phyloP scores from a whole-genome alignment of 2,888 invertebrate species.

The Gerris lacustris region DNA sequence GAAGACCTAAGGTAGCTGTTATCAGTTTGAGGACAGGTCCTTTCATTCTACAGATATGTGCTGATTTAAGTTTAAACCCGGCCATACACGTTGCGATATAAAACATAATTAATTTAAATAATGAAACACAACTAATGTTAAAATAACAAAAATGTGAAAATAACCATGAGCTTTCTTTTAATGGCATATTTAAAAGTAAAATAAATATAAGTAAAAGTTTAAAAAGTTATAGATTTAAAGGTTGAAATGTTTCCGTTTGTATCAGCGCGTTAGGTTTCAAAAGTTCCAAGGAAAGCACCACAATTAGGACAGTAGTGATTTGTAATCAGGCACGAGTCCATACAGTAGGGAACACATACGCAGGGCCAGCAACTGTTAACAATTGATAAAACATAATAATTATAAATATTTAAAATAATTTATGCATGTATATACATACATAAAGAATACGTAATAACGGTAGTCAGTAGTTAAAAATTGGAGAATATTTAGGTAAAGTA shows the following conservation, averaged over 20 bases:
- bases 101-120: background rate
- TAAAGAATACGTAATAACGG: background rate
- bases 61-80: no score
- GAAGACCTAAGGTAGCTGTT: no score
- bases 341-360: conserved; percentile 47
- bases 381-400: conserved; percentile 13
- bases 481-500: no score
- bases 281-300: conserved; percentile 44
- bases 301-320: conserved; percentile 49
- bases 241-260: no score
- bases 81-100: background rate
- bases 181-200: background rate
- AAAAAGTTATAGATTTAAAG: no score
- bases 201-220: no score
- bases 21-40: no score
- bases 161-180: background rate
- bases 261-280: no score
- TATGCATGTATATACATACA: background rate
- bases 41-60: no score
- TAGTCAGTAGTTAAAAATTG: no score
- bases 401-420: conserved; percentile 10
- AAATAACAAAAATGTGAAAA: background rate
- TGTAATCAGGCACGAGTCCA: conserved; percentile 44
- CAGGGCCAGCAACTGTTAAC: conserved; percentile 44
- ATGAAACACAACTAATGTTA: background rate